Evolutionary conservation across 2,113 vertebrate species (phyloP), one percentile per base, ranked within the genome.

Genomic region (Candoia aspera): DNA sequence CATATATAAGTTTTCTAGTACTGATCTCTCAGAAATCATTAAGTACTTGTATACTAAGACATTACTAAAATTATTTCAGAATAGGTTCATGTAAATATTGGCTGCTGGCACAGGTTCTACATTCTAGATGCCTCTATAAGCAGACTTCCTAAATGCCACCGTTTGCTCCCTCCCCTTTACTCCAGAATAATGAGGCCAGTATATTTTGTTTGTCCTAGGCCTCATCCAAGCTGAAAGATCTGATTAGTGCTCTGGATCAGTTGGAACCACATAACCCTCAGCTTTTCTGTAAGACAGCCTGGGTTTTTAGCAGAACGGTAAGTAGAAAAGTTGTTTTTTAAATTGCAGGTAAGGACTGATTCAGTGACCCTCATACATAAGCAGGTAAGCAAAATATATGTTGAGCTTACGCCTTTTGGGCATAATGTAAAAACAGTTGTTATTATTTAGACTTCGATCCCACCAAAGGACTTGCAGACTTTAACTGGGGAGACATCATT

Each of bases 271-370:
- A 91, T 90, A 99, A 99, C 95, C 97, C 98, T 0, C 98, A 98
- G 42, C 98, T 99, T 9, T 98, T 97, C 94, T 98, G 97, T 96
- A 98, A 97, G 95, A 98, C 99, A 97, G 98, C 99, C 68, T 68
- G 99, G 26, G 98, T 98, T 93, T 99, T 99, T 97, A 99, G 98
- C 91, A 98, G 99, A 96, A 98, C 97, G 94, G 99, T 99, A 98
- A 98, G 98, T 96, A 85, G 87, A 5, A 1, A 21, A 68, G 0
- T 88, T 93, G 79, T 42, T 94, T 85, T 54, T 8, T 21, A 91
- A 53, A 84, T 42, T 24, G 90, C 4, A 33, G 9, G 2, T n/a
- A 24, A 2, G 53, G 58, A 55, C 13, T 33, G 42, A 23, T 49
- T 90, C 17, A n/a, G 2, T 86, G 57, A 21, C n/a, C 55, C 73